Conservation (phyloP, 2,888 invertebrate species). For the Galerucella calmariensis region DNA sequence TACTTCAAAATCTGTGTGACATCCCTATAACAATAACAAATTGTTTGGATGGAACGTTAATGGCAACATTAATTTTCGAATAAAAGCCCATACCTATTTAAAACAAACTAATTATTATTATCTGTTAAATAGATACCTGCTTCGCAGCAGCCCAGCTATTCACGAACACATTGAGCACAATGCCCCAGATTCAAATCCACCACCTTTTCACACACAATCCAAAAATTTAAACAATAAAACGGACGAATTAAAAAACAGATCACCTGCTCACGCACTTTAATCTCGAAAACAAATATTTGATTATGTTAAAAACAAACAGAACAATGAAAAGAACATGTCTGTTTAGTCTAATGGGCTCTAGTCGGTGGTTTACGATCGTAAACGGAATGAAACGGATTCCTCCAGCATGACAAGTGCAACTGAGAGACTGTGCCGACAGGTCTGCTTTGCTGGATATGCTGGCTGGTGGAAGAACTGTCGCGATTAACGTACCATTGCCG, state of each 20-base stretch:
- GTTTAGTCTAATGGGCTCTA: conserved; percentile 3
- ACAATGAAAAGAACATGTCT: conserved; percentile 19
- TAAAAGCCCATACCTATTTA: not conserved
- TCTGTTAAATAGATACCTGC: conserved; percentile 9
- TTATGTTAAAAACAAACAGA: conserved; percentile 1
- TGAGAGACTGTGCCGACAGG: conserved; percentile 8
- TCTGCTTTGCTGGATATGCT: conserved; percentile 23
- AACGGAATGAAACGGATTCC: conserved; percentile 3
- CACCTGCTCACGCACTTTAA: conserved; percentile 11
- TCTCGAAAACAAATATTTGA: conserved; percentile 7
- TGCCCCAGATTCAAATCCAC: conserved; percentile 20
- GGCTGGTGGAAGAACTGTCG: conserved; percentile 32
- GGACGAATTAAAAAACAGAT: not conserved
- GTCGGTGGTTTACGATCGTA: conserved; percentile 12
- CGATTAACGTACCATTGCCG: conserved; percentile 39
- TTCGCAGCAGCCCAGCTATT: conserved; percentile 8
- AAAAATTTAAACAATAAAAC: conserved; percentile 2
- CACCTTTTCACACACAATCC: conserved; percentile 6
- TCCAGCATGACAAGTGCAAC: conserved; percentile 14
- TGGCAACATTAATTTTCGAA: no score
- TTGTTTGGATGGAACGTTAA: no score
- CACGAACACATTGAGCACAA: conserved; percentile 2
- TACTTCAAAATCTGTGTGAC: not conserved
- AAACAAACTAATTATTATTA: not conserved
- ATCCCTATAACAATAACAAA: not conserved